A percentile compares a stretch with the other conserved stretches of the same genome.
Conservation (phyloP, 2,797 vertebrate species). For the Sphenopsis melanotis region DNA sequence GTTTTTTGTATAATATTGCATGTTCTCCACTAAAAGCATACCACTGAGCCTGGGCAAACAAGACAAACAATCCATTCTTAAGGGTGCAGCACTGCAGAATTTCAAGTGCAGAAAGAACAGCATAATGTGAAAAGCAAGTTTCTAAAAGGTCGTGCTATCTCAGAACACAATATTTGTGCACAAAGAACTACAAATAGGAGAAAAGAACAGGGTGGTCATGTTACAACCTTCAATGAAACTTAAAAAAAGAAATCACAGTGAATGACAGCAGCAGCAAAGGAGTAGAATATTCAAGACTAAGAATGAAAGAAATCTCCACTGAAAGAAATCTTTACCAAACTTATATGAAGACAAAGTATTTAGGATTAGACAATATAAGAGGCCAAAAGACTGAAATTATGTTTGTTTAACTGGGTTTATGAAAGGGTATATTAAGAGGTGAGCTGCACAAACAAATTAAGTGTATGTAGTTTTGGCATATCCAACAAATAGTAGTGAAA, state of each 20-base stretch:
- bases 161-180: neutral
- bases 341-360: neutral
- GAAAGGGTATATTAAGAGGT: neutral
- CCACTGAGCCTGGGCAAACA: neutral
- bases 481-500: neutral
- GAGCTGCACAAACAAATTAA: neutral
- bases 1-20: neutral
- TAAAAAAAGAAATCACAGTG: neutral
- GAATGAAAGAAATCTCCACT: neutral
- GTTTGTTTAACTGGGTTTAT: neutral
- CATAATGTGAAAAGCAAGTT: neutral
- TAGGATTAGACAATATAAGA: constrained; percentile 27
- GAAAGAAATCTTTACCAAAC: neutral
- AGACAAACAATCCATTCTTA: neutral
- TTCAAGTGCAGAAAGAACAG: neutral
- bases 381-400: neutral
- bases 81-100: rapidly evolving
- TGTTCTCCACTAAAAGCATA: neutral
- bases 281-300: neutral
- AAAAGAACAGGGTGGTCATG: neutral
- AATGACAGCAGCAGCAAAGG: neutral
- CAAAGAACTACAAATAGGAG: neutral
- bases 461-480: neutral
- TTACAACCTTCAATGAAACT: neutral
- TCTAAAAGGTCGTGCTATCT: neutral